Evolutionary conservation across 2,113 vertebrate species (phyloP).

Genomic region (Alethe castanea): DNA sequence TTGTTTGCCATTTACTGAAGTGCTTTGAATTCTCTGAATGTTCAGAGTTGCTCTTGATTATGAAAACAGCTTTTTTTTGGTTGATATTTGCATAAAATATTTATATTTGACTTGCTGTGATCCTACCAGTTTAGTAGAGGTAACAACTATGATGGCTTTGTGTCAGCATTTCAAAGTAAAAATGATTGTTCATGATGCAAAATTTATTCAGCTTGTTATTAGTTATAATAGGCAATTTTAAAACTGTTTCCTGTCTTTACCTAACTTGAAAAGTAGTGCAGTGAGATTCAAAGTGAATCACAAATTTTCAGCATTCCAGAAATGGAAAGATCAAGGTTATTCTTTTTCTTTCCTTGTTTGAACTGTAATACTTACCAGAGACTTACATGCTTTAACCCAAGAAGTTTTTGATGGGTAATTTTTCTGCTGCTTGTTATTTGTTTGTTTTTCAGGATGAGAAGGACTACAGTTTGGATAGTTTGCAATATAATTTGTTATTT

Average conservation of each 20-base stretch:
- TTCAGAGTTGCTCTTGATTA: background rate
- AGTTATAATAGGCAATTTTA: background rate
- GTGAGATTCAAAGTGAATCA: background rate
- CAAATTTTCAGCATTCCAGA: background rate
- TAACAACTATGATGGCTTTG: background rate
- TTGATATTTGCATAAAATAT: background rate
- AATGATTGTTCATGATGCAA: background rate
- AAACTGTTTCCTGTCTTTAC: background rate
- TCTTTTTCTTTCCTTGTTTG: background rate
- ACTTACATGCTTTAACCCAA: background rate
- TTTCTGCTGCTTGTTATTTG: background rate
- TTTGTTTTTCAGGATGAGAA: background rate
- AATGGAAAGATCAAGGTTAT: background rate
- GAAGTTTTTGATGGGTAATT: background rate
- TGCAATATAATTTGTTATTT: background rate
- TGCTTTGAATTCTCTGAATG: background rate
- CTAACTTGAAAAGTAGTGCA: background rate
- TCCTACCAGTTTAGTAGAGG: background rate
- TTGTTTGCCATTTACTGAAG: background rate
- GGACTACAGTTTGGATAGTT: background rate
- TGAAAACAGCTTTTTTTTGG: background rate
- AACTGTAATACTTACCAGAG: background rate
- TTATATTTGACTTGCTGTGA: background rate
- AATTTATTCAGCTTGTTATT: background rate
- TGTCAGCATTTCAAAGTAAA: background rate